phyloP scores from a whole-genome alignment of 2,113 vertebrate genomes.

The Rhabdornis inornatus region DNA sequence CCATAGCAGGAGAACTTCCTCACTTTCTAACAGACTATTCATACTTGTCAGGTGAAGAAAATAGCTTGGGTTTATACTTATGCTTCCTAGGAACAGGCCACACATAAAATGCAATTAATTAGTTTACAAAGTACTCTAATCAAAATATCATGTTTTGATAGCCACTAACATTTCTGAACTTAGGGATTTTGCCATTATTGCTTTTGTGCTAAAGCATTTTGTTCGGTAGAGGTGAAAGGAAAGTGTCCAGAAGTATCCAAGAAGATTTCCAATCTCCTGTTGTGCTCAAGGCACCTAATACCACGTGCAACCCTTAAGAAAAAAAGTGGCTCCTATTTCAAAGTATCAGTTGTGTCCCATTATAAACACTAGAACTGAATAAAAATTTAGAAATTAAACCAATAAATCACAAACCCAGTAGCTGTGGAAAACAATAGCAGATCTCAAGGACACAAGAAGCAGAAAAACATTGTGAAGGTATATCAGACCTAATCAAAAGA shows the following conservation, averaged over 20 bases:
- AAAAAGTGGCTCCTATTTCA: not conserved
- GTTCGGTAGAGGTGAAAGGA: not conserved
- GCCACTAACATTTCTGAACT: not conserved
- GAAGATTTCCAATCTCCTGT: not conserved
- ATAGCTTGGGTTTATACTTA: not conserved
- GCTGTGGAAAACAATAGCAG: not conserved
- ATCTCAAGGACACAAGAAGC: not conserved
- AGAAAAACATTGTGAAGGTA: not conserved
- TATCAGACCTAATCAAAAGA: not conserved
- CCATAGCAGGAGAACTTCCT: not conserved
- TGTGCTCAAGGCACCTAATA: not conserved
- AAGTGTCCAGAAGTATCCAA: not conserved
- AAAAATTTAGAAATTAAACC: constrained; percentile 14
- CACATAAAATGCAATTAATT: not conserved
- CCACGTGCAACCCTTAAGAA: not conserved
- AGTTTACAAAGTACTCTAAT: not conserved
- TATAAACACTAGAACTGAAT: not conserved
- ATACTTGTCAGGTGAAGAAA: not conserved
- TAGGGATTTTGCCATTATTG: not conserved
- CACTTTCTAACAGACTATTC: not conserved
- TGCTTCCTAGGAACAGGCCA: not conserved
- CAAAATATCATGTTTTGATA: not conserved
- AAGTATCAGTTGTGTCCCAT: not conserved
- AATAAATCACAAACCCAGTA: not conserved
- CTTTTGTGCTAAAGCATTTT: not conserved